Conservation (phyloP, 2,888 invertebrate genomes). For the Resseliella maxima region DNA sequence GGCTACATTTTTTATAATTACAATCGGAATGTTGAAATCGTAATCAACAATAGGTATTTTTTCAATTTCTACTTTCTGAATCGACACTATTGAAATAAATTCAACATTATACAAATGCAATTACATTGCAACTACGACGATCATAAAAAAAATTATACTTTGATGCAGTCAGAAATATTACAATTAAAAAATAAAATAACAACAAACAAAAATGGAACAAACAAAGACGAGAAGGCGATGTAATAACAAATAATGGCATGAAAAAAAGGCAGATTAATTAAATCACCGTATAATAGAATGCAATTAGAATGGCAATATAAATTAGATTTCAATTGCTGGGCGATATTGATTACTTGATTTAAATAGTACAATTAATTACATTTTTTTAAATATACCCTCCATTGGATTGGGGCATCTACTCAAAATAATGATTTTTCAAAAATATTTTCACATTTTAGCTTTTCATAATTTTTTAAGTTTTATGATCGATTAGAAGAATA, state of each 20-base stretch:
- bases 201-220: neutral
- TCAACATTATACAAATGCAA: neutral
- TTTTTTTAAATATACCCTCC: neutral
- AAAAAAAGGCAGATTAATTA: constrained; percentile 20
- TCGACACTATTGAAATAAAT: neutral
- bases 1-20: neutral
- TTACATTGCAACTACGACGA: neutral
- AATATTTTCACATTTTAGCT: no score
- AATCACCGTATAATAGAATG: constrained; percentile 36
- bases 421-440: no score
- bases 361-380: neutral
- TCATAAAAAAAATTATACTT: constrained; percentile 28
- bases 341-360: constrained; percentile 19
- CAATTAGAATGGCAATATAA: constrained; percentile 33
- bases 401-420: no score
- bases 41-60: neutral
- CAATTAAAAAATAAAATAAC: neutral
- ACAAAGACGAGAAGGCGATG: neutral
- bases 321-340: neutral
- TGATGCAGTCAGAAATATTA: neutral
- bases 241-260: constrained; percentile 2
- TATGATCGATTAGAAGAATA: no score
- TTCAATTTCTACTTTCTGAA: neutral
- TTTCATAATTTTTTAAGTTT: no score
- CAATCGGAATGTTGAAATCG: constrained; percentile 9